Evolutionary conservation across 2,888 invertebrate species (phyloP).

Genomic region (Cosmorhoe ocellata): DNA sequence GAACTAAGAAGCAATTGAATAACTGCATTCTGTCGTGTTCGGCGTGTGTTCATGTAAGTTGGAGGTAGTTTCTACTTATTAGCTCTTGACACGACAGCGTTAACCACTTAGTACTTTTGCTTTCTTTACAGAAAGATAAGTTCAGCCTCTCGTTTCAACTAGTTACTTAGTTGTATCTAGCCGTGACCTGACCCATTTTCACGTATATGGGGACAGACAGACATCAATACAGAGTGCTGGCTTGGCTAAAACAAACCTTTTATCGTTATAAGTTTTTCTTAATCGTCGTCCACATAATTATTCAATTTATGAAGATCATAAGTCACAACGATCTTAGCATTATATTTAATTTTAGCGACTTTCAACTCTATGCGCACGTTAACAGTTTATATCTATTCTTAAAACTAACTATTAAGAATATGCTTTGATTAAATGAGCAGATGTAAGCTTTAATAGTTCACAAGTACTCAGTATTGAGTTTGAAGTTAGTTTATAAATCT

Average conservation of each 20-base stretch:
- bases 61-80: slow-evolving; percentile 16
- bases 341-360: no score
- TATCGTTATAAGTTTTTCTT: no score
- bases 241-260: not conserved
- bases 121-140: slow-evolving; percentile 17
- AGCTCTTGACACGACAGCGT: slow-evolving; percentile 27
- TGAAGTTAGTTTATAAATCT: no score
- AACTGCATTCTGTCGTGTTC: slow-evolving; percentile 10
- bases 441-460: no score
- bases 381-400: no score
- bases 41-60: slow-evolving; percentile 11
- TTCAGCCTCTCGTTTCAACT: slow-evolving; percentile 17
- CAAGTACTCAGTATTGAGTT: no score
- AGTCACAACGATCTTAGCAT: no score
- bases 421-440: no score
- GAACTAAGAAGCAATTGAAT: not conserved
- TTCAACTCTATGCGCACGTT: no score
- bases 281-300: no score
- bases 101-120: slow-evolving; percentile 26
- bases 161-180: slow-evolving; percentile 21
- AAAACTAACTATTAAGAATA: no score
- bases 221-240: slow-evolving; percentile 4
- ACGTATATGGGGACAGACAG: slow-evolving; percentile 8
- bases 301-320: no score
- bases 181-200: slow-evolving; percentile 27